Base-by-base conservation (phyloP, 2,113 vertebrate species). In the Platichthys stellatus region DNA sequence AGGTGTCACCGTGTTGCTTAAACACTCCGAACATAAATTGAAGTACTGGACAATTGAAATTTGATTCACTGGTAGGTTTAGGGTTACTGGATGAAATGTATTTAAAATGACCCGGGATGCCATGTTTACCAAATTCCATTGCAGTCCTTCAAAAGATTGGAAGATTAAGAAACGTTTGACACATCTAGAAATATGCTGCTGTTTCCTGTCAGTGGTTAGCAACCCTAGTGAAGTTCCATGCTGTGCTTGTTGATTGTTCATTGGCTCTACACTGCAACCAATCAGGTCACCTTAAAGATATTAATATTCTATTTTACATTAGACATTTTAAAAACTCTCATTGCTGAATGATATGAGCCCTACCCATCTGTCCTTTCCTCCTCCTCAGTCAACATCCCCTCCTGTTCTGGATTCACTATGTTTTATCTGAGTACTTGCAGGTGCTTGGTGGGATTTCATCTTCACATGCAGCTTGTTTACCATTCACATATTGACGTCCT, bases 401-500 rank as follows among this genome's bases (percentile, higher is more conserved):
- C 76, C 83, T 89, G 69, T 72, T 92, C 67, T 83, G 75, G 60
- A 77, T 83, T 85, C 53, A 67, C 43, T 64, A 57, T 26, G 88
- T 82, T 89, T 89, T 80, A 74, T 91, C 84, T 57, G 72, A 81
- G 70, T 28, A 61, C 59, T 53, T 65, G 64, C 66, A 74, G 78
- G 78, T 84, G 74, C 64, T 31, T 69, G 65, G 5, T 11, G 13
- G 83, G 87, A 85, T 90, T 81, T 79, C 40, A 68, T 77, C 45
- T 81, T 80, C 47, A 58, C 84, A 72, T 74, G 69, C 74, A 59
- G 47, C 73, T 63, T 89, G 84, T 88, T 86, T 87, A 26, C 69
- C 57, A 76, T 80, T 67, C 69, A 70, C 63, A 83, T 64, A 54
- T 43, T 74, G 63, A 49, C 67, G 38, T 3, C 31, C 47, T 10